Evolutionary conservation across 2,888 invertebrate genomes (phyloP).

Genomic region (Merodon equestris): DNA sequence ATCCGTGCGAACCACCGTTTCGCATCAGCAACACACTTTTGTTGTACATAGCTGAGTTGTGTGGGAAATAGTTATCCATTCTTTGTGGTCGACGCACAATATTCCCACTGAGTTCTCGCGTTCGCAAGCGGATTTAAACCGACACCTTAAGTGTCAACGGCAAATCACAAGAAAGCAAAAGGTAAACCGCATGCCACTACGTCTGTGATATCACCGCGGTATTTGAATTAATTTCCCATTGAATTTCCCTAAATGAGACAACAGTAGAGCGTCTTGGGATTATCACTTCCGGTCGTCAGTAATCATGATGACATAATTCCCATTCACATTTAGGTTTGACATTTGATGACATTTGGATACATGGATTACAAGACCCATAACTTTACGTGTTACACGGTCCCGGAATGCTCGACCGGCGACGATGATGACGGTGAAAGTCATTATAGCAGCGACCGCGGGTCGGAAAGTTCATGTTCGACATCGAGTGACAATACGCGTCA

Average conservation of each 20-base stretch:
- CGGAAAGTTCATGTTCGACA: slow-evolving; percentile 72
- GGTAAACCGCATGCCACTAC: slow-evolving; percentile 22
- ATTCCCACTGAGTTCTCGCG: neutral
- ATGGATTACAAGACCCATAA: slow-evolving; percentile 74
- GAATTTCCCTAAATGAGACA: slow-evolving; percentile 39
- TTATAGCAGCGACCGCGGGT: slow-evolving; percentile 65
- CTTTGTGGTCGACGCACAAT: neutral
- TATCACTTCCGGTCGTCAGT: slow-evolving; percentile 26
- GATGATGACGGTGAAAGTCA: slow-evolving; percentile 55
- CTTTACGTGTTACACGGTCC: slow-evolving; percentile 77
- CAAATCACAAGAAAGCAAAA: no score
- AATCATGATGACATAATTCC: slow-evolving; percentile 39
- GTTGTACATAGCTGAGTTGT: slow-evolving; percentile 21
- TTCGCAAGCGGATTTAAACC: neutral
- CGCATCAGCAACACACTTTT: no score
- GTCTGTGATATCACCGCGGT: no score
- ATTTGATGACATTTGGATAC: slow-evolving; percentile 21
- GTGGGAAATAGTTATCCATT: slow-evolving; percentile 15
- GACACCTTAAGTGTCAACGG: slow-evolving; percentile 38
- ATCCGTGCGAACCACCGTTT: no score
- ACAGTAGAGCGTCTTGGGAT: neutral
- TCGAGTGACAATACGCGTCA: slow-evolving; percentile 72
- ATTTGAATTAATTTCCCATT: slow-evolving; percentile 38
- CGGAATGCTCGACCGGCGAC: slow-evolving; percentile 74
- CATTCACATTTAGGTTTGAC: slow-evolving; percentile 20